Evolutionary conservation across 2,113 vertebrate genomes (phyloP).

Genomic region (Eudyptes chrysolophus): DNA sequence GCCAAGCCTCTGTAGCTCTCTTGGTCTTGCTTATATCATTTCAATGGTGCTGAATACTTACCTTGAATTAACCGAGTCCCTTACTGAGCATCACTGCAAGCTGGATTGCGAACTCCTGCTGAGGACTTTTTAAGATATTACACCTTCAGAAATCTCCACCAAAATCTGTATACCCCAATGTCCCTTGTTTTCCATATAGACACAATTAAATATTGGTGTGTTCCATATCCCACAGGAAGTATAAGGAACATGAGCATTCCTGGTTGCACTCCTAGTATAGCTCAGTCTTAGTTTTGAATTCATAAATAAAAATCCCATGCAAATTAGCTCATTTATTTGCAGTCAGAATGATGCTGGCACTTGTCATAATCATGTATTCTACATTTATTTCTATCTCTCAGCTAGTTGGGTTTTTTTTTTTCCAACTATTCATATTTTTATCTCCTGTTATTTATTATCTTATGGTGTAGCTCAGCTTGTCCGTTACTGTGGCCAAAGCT

Average conservation of each 20-base stretch:
- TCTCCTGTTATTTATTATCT: constrained; percentile 45
- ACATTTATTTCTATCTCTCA: constrained; percentile 46
- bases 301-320: constrained; percentile 62
- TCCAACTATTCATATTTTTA: constrained; percentile 26
- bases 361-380: constrained; percentile 34
- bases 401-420: neutral
- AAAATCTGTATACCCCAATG: neutral
- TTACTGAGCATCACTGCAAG: neutral
- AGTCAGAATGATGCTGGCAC: constrained; percentile 5
- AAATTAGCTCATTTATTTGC: constrained; percentile 41
- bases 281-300: constrained; percentile 52
- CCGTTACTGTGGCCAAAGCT: constrained; percentile 12
- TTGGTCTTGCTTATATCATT: neutral
- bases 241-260: neutral
- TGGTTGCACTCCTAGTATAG: neutral
- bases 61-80: neutral
- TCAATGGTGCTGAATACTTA: neutral
- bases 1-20: neutral
- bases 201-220: neutral
- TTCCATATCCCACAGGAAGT: neutral
- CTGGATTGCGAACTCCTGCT: neutral
- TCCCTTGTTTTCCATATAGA: neutral
- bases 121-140: neutral
- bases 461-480: constrained; percentile 2
- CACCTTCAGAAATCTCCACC: neutral